Base-by-base conservation (phyloP, 2,888 invertebrate genomes). In the Psylliodes chrysocephalus region DNA sequence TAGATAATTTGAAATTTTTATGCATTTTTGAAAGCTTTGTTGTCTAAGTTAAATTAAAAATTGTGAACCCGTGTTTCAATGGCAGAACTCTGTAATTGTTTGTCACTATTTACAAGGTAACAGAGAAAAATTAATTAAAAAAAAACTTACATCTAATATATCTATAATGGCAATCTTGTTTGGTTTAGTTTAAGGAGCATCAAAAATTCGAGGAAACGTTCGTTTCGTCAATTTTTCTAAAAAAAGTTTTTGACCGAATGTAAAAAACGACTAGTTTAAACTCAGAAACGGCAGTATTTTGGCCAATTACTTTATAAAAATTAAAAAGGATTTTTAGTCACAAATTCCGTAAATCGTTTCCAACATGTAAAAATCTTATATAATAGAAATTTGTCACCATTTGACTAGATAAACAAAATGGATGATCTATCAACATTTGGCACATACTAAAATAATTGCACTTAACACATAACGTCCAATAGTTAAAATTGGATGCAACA, bases 81-180 rank as follows among this genome's bases (percentile, higher is more conserved):
- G 22, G 22, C 22, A 22, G 22, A 22, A 22, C 22, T 22, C 6
- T 2, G 22, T 6, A 47, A 40, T 59, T 59, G 59, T 59, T 49
- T 25, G 59, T 59, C 25, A 49, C 59, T 19, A 47, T 10, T n/a
- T 18, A 47, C 59, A 59, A 51, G 59, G 15, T 38, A 28, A 40
- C 12, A 25, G 57, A 30, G 40, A 49, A 33, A 47, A 19, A 40
- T n/a, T 40, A 18, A 25, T 22, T 40, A n/a, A 18, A 33, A 28
- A 38, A n/a, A 40, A 49, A 59, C 59, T 59, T 59, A 59, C 18
- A 51, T 59, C 59, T 59, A 59, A 59, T n/a, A n/a, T n/a, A n/a
- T n/a, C n/a, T n/a, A n/a, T 40, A 59, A 59, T 59, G 59, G 59
- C 59, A 59, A 59, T 49, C n/a, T 57, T 47, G 59, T 49, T 49